A percentile compares a stretch with the other conserved stretches of the same genome.
These are phyloP conservation scores for Arnoldichthys spilopterus DNA, from an alignment of 2,797 vertebrate genomes.

Conservation along the genomic window DNA sequence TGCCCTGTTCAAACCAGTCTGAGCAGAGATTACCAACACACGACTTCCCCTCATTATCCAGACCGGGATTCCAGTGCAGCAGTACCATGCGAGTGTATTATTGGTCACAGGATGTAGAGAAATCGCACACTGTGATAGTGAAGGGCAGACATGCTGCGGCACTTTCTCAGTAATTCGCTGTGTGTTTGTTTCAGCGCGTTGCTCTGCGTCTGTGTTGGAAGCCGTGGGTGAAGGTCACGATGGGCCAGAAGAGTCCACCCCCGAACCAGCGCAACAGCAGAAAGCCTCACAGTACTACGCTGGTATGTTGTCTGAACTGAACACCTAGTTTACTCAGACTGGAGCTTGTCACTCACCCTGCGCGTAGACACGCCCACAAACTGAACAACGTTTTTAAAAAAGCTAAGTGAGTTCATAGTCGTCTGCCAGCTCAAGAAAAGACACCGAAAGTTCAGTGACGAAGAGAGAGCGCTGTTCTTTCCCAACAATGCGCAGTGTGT, in stretches of 20 bases:
- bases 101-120: slow-evolving; percentile 12
- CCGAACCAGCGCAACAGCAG: slow-evolving; percentile 16
- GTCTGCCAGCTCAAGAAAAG: too few relatives aligned
- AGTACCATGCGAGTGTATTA: neutral
- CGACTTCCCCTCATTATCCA: neutral
- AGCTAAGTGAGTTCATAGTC: too few relatives aligned
- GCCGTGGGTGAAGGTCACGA: neutral
- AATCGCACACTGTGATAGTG: neutral
- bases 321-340: neutral
- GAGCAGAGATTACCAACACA: neutral
- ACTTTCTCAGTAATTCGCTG: neutral
- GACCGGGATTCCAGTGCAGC: neutral
- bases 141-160: neutral
- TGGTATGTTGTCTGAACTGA: slow-evolving; percentile 35
- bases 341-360: too few relatives aligned
- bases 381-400: too few relatives aligned
- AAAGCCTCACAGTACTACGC: slow-evolving; percentile 29
- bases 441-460: too few relatives aligned
- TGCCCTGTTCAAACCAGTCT: slow-evolving; percentile 36
- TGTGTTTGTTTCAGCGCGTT: slow-evolving; percentile 24
- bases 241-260: neutral
- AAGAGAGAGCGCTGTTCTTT: too few relatives aligned
- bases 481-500: too few relatives aligned
- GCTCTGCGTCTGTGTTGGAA: neutral
- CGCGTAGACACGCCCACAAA: too few relatives aligned